Percentiles rank a stretch among this genome's conserved stretches.
Evolutionary conservation across 2,113 vertebrate genomes (phyloP).

Genomic region (Rissa tridactyla): DNA sequence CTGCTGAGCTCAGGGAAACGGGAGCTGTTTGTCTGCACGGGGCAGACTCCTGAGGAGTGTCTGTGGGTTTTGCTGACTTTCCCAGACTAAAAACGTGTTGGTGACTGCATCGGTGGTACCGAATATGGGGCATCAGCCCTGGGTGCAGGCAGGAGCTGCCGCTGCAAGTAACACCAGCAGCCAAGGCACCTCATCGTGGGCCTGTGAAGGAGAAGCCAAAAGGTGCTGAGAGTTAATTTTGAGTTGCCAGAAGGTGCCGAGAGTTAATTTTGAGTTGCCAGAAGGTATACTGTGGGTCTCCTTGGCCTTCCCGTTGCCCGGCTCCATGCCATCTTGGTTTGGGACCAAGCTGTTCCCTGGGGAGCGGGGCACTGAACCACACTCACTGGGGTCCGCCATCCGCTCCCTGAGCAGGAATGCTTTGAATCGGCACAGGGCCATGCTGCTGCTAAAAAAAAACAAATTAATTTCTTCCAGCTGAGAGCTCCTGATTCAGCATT

Average conservation of each 20-base stretch:
- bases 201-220: background rate
- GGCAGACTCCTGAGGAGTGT: background rate
- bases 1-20: conserved; percentile 25
- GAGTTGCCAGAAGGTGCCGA: background rate
- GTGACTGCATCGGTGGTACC: background rate
- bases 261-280: background rate
- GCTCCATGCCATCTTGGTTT: background rate
- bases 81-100: background rate
- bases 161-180: background rate
- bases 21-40: background rate
- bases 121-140: background rate
- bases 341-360: background rate
- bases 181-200: background rate
- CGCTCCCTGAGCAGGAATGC: accelerated
- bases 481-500: background rate
- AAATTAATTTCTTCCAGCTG: background rate
- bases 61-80: background rate
- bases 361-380: background rate
- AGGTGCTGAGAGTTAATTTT: background rate
- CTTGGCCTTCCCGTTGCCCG: background rate
- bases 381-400: background rate
- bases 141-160: background rate
- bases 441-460: background rate
- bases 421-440: background rate
- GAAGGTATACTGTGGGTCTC: background rate